A percentile compares a stretch with the other conserved stretches of the same genome.
Conservation (phyloP, 2,888 invertebrate species). For the Peribatodes rhomboidaria region DNA sequence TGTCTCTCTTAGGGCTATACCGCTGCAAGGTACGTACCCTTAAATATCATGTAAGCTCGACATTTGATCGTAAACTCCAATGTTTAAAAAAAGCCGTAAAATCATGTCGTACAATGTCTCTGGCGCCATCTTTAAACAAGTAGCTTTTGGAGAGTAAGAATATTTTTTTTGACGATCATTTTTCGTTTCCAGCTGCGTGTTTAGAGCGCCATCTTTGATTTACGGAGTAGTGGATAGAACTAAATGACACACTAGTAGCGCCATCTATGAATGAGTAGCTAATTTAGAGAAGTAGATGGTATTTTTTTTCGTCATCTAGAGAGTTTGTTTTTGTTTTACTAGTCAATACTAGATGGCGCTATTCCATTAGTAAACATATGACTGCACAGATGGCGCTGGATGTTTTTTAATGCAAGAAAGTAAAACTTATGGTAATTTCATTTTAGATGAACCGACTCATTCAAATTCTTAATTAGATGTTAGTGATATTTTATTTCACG, state of each 20-base stretch:
- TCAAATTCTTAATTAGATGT: no score
- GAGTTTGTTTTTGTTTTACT: conserved; percentile 16
- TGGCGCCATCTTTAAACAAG: no score
- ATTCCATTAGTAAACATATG: neutral
- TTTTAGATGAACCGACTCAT: no score
- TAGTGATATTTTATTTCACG: no score
- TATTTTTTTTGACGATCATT: no score
- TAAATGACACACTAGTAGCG: no score
- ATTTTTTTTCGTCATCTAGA: conserved; percentile 39
- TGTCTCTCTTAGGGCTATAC: conserved; percentile 88
- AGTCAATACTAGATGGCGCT: conserved; percentile 59
- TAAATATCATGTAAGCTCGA: neutral
- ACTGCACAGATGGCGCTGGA: conserved; percentile 48
- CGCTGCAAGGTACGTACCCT: conserved; percentile 84
- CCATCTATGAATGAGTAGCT: conserved; percentile 59
- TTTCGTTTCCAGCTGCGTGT: no score
- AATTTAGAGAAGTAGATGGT: neutral
- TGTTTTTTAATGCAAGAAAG: neutral
- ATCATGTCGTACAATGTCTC: no score
- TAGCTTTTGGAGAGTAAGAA: no score
- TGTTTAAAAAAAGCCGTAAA: no score
- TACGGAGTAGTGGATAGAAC: no score
- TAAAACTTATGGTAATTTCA: no score
- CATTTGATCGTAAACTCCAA: neutral
- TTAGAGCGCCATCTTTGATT: conserved; percentile 60